phyloP scores from a whole-genome alignment of 2,113 vertebrate genomes.

The Amazona guildingii region DNA sequence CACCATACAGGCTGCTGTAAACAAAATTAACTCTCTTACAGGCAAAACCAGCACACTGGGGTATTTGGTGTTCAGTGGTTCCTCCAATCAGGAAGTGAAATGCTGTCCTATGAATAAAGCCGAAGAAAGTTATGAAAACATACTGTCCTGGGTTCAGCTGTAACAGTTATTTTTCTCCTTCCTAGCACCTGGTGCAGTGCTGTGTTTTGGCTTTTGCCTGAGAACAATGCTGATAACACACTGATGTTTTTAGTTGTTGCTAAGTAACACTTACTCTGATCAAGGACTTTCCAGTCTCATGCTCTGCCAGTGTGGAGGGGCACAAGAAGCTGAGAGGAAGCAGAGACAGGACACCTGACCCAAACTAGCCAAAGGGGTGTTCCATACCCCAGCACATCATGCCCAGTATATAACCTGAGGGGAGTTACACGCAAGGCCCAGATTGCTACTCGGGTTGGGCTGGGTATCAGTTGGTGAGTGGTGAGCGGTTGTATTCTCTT shows the following conservation, averaged over 20 bases:
- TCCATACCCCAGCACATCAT: too few relatives aligned
- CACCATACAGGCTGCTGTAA: background rate
- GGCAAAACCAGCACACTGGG: accelerated
- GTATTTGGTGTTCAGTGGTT: background rate
- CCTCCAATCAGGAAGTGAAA: background rate
- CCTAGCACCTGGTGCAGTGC: background rate
- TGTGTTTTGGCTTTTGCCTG: background rate
- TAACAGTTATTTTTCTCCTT: background rate
- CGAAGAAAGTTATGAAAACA: background rate
- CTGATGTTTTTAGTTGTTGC: background rate
- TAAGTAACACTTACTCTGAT: background rate
- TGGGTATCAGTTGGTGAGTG: too few relatives aligned
- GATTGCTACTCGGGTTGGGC: too few relatives aligned
- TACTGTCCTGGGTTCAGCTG: background rate
- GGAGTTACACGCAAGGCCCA: too few relatives aligned
- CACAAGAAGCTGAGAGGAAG: background rate
- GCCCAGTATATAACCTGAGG: too few relatives aligned
- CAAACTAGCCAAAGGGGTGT: too few relatives aligned
- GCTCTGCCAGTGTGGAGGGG: background rate
- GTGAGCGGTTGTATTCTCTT: too few relatives aligned
- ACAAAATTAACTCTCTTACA: background rate
- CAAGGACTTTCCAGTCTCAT: background rate
- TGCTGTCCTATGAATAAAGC: background rate
- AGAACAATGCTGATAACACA: background rate
- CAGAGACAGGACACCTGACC: background rate